A percentile compares a stretch with the other conserved stretches of the same genome.
Conservation (phyloP, 2,113 vertebrate genomes). For the Machaerirhynchus nigripectus region DNA sequence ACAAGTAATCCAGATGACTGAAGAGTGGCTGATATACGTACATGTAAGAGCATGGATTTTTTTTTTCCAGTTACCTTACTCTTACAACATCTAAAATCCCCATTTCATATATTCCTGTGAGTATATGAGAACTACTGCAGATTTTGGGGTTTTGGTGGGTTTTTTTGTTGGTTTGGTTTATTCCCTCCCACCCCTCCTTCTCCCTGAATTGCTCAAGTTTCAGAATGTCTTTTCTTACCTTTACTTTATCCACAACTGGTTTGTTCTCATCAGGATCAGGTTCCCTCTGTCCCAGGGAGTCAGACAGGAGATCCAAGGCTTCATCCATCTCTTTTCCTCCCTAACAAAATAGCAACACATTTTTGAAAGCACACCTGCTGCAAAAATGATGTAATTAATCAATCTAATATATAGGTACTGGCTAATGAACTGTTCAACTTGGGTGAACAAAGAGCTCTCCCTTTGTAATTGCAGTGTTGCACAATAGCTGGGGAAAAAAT, state of each 20-base stretch:
- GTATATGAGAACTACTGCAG: rapidly evolving
- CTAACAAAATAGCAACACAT: background rate
- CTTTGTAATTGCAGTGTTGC: background rate
- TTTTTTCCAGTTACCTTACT: background rate
- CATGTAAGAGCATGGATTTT: rapidly evolving
- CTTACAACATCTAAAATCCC: background rate
- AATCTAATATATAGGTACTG: background rate
- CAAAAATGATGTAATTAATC: background rate
- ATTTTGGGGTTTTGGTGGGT: rapidly evolving
- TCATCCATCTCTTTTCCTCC: conserved; percentile 64
- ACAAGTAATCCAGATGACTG: background rate
- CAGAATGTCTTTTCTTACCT: conserved; percentile 58
- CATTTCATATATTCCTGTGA: rapidly evolving
- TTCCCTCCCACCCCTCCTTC: no score
- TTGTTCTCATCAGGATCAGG: conserved; percentile 75
- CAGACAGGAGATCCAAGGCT: conserved; percentile 73
- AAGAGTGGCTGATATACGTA: background rate
- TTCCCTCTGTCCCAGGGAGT: conserved; percentile 71
- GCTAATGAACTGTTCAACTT: background rate
- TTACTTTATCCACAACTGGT: conserved; percentile 75
- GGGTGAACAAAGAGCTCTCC: background rate
- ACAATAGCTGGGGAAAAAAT: background rate
- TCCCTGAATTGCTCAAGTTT: background rate
- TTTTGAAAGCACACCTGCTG: background rate
- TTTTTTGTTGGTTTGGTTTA: background rate